Base-by-base conservation (phyloP, 2,888 invertebrate genomes). In the Drosophila mimica region DNA sequence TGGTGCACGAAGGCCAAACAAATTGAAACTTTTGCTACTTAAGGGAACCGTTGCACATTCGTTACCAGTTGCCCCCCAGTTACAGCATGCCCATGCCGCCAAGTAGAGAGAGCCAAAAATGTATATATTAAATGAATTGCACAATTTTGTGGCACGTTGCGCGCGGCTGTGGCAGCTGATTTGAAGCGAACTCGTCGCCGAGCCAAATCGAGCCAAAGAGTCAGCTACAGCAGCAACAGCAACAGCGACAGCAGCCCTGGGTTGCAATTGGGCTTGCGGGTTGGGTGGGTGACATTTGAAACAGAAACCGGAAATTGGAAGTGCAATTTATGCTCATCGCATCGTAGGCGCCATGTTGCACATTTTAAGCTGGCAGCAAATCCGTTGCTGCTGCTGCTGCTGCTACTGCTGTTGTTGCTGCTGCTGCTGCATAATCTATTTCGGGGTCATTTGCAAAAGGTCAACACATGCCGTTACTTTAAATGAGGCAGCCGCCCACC, bases 221-320 rank as follows among this genome's bases (percentile, higher is more conserved):
- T 48, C 49, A 58, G 57, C 48, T 34, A 34, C 49, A 5, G 58
- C 40, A 40, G 3, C 36, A 36, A 3, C 36, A 36, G 7, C 36
- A 38, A 0, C 20, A 46, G 7, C 46, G 15, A 15, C 46, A 46
- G 15, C n/a, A 51, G 30, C 30, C 30, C 30, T 11, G 30, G 11
- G n/a, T 9, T 51, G 51, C 30, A 11, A 15, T 46, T 11, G 49
- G 57, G 66, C 57, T 31, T 57, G 52, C 20, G 28, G 38, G 31
- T 25, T 30, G 13, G 61, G 53, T 61, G 78, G 68, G 81, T 70
- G 83, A 83, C 86, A 83, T 83, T 83, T 83, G 83, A 83, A 83
- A 83, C 86, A 83, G 83, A 83, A 85, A 85, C 83, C 83, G 83
- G 83, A 83, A 83, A 83, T 83, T 83, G 87, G 81, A 83, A 83